Base-by-base conservation (phyloP, 2,797 vertebrate genomes). In the Sebastes itinus region DNA sequence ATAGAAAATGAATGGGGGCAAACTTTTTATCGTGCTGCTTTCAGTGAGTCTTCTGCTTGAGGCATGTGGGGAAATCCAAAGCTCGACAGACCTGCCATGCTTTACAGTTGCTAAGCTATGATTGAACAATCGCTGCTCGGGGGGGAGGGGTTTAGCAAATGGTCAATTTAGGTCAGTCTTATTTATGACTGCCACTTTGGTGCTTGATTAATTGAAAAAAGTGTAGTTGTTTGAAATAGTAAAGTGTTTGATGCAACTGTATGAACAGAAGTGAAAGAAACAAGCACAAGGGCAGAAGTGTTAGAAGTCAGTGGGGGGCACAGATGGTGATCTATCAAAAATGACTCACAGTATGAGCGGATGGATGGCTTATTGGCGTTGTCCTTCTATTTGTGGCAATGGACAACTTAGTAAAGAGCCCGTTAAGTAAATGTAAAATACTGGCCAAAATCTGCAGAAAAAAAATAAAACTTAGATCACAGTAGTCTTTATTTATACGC, bases 261-360 rank as follows among this genome's bases (percentile, higher is more conserved):
- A 60, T 32, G 25, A 75, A 80, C 54, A 84, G 62, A 87, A 77
- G 74, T 78, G 46, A 86, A 81, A 87, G 22, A 75, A 87, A 81
- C 69, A 70, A 88, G 85, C 73, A 78, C 78, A 81, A 54, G 74
- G 75, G 77, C 73, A 79, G 64, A 83, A 62, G 78, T 80, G 84
- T 92, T 73, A 64, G 33, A 63, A 84, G 81, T 84, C 82, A 81
- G 80, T 75, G 58, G 63, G 23, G 83, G 92, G 89, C 90, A 92
- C 93, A 90, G 86, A 93, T 93, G 92, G 92, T 89, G 91, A 90
- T 89, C 87, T 93, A 88, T 94, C 89, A 90, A 90, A 93, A 89
- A 81, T 87, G 87, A 93, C 88, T 94, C 92, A 94, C 92, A 94
- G 93, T 93, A 82, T 90, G 89, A 91, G 84, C 89, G 88, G 92